These are phyloP conservation scores for Polia nebulosa DNA, from an alignment of 2,888 invertebrate genomes.

Conservation along the genomic window DNA sequence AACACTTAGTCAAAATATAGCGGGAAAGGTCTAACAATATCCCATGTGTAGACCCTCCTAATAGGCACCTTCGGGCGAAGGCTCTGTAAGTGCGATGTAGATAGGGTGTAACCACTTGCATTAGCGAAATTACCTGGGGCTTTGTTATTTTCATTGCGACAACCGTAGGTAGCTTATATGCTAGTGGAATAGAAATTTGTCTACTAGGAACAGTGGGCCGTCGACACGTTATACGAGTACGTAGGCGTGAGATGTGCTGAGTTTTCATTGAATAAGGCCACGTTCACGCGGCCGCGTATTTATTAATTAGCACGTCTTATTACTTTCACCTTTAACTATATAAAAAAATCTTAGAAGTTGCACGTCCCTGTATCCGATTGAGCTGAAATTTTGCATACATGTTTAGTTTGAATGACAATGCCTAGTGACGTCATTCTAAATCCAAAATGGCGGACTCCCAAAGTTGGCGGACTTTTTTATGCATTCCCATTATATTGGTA, in stretches of 20 bases:
- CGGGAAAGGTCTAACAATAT: constrained; percentile 82
- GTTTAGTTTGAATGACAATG: too few species aligned
- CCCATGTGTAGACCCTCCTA: constrained; percentile 84
- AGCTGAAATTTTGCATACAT: too few species aligned
- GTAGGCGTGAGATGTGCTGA: constrained; percentile 37
- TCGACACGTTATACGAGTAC: constrained; percentile 63
- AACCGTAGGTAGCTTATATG: constrained; percentile 75
- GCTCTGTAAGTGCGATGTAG: constrained; percentile 87
- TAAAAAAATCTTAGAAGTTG: too few species aligned
- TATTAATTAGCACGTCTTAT: too few species aligned
- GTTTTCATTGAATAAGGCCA: constrained; percentile 42
- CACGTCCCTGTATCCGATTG: too few species aligned
- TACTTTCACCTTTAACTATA: too few species aligned
- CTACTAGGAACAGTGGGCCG: constrained; percentile 50
- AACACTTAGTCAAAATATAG: constrained; percentile 86
- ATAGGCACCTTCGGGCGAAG: constrained; percentile 84
- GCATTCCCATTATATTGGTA: too few species aligned
- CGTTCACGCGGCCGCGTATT: too few species aligned
- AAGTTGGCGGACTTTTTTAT: too few species aligned
- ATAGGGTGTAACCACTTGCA: constrained; percentile 90
- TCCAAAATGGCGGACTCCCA: too few species aligned
- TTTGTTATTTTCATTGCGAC: constrained; percentile 90
- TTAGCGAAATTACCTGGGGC: constrained; percentile 90
- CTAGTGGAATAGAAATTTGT: constrained; percentile 70
- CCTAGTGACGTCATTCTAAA: too few species aligned